Conservation (phyloP, 1,140 invertebrate species). For the Lepidurus apus region DNA sequence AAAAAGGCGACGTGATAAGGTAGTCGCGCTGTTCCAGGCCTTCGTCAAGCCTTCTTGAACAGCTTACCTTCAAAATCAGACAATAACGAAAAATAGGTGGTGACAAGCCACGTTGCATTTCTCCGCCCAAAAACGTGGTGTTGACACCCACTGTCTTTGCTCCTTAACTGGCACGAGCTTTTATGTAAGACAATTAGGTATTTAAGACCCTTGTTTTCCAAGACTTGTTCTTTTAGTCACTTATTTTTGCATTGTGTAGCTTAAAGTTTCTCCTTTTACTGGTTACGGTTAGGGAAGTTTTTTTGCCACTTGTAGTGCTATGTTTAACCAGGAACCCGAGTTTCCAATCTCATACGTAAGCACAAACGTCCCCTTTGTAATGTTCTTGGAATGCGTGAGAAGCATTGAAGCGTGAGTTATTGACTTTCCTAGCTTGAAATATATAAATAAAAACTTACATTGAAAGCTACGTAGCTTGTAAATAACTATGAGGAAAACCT, state of each 20-base stretch:
- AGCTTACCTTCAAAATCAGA: neutral
- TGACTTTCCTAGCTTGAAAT: neutral
- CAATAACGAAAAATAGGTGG: neutral
- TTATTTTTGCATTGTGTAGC: too few species aligned
- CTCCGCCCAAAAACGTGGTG: neutral
- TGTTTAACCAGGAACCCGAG: neutral
- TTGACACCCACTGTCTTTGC: neutral
- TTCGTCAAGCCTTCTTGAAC: neutral
- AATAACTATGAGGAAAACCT: neutral
- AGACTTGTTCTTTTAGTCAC: too few species aligned
- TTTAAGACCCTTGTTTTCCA: neutral
- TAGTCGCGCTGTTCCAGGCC: neutral
- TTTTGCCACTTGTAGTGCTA: neutral
- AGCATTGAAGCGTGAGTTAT: slow-evolving; percentile 2
- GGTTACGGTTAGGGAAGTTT: too few species aligned
- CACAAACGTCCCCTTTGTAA: neutral
- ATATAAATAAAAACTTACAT: neutral
- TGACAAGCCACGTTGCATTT: neutral
- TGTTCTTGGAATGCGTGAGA: neutral
- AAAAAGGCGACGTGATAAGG: neutral
- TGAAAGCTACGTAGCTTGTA: neutral
- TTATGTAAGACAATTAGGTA: neutral
- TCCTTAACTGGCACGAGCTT: neutral
- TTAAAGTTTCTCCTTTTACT: too few species aligned
- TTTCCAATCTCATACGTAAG: neutral